phyloP scores from a whole-genome alignment of 2,888 invertebrate genomes.

The Zaprionus obscuricornis region DNA sequence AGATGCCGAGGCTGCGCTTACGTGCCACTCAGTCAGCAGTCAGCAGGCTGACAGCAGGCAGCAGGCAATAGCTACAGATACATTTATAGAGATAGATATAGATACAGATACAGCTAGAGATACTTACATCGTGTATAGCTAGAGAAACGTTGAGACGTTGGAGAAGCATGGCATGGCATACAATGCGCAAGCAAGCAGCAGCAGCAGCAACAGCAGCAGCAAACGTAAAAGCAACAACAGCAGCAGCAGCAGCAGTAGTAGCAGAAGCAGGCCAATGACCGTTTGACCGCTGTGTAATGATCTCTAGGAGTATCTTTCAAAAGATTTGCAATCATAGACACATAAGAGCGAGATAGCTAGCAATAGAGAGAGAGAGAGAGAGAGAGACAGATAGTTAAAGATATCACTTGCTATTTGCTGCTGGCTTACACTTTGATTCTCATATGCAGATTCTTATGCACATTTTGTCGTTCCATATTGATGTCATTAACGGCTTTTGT shows the following conservation, averaged over 20 bases:
- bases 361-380: too few relatives aligned
- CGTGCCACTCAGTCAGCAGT: conserved; percentile 55
- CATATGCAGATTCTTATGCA: conserved; percentile 62
- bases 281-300: conserved; percentile 76
- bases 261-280: conserved; percentile 72
- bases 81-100: conserved; percentile 29
- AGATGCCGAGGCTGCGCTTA: conserved; percentile 69
- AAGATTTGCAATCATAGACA: too few relatives aligned
- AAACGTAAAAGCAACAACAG: conserved; percentile 41
- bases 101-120: conserved; percentile 11
- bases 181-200: conserved; percentile 50
- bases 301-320: conserved; percentile 48
- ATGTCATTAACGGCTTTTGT: not conserved
- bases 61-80: conserved; percentile 21
- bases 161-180: conserved; percentile 22
- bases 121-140: conserved; percentile 22
- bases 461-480: not conserved
- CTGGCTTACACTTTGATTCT: conserved; percentile 3
- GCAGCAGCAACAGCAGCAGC: conserved; percentile 1
- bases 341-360: too few relatives aligned
- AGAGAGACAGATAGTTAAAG: too few relatives aligned
- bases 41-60: conserved; percentile 30
- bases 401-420: too few relatives aligned
- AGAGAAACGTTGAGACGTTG: conserved; percentile 34
- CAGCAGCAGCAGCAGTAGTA: conserved; percentile 10